Base-by-base conservation (phyloP, 2,113 vertebrate genomes). In the Hypomesus transpacificus region DNA sequence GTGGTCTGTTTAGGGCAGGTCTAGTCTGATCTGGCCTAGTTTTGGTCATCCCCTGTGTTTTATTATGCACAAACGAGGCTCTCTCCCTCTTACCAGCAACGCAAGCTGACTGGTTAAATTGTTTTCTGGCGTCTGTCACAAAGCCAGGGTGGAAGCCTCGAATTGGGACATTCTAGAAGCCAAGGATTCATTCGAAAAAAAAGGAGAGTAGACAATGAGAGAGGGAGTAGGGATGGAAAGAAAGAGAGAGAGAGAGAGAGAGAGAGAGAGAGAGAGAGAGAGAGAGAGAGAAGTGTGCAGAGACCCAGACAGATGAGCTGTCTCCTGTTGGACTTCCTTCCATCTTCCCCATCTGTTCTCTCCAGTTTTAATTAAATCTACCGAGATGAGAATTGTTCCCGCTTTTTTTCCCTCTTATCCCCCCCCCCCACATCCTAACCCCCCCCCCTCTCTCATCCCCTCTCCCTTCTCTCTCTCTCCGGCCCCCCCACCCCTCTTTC, bases 321-420 rank as follows among this genome's bases (percentile, higher is more conserved):
- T 94, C 94, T 96, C 94, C 91, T 92, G 93, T 91, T 94, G 93
- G 93, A 92, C 90, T 91, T 94, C 91, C 89, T 92, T 94, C 94
- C 90, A 84, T 95, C 94, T 95, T 93, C 90, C 93, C 95, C 95
- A 97, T 98, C 96, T 98, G 96, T 94, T 98, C 94, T 75, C 91
- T 90, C 90, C 79, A 80, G 91, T 95, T 97, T 98, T 98, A 98
- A 98, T 98, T 97, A 97, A 98, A 98, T 95, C 96, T 96, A 95
- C 92, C 88, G 95, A 97, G 96, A 97, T 94, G 84, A 80, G 71
- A 75, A 79, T 84, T 86, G 82, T 89, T 92, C 92, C 85, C 82
- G 80, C 81, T 85, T 52, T 68, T 34, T 21, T 60, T 17, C 5
- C 57, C n/a, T 39, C 28, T 13, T 78, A 79, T 50, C 11, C 24